Evolutionary conservation across 2,113 vertebrate species (phyloP).

Genomic region (Poecile atricapillus): DNA sequence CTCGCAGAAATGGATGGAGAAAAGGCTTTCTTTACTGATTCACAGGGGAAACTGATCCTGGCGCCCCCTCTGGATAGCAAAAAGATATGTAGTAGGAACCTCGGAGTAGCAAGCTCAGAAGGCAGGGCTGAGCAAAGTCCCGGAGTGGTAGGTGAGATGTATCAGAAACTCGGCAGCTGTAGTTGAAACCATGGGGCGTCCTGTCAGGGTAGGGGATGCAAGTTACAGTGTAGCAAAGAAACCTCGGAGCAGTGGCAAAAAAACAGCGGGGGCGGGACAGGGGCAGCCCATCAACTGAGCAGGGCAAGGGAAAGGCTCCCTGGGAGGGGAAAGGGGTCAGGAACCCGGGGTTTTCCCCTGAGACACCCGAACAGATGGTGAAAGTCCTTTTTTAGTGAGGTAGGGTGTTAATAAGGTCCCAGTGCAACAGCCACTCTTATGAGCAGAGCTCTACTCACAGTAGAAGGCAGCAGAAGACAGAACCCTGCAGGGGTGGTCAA

Average conservation of each 20-base stretch:
- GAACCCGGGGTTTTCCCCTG: not conserved
- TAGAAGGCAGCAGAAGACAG: not conserved
- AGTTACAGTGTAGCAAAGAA: not conserved
- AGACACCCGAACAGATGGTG: not conserved
- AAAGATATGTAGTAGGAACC: not conserved
- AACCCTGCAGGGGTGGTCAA: not conserved
- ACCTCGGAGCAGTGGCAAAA: not conserved
- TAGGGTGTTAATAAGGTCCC: not conserved
- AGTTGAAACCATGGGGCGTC: not conserved
- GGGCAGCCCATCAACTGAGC: not conserved
- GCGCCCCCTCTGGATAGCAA: not conserved
- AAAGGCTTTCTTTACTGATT: not conserved
- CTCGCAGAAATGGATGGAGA: not conserved
- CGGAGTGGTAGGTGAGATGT: not conserved
- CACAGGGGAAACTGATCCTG: not conserved
- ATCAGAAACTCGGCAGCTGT: not conserved
- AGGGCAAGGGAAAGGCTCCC: not conserved
- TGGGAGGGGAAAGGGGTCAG: not conserved
- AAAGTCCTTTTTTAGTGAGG: not conserved
- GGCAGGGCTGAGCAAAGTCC: not conserved
- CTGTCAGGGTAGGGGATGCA: not conserved
- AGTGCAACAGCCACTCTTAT: not conserved
- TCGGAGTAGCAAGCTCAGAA: not conserved
- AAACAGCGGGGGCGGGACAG: not conserved
- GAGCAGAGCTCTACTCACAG: too few species aligned